phyloP scores from a whole-genome alignment of 2,113 vertebrate genomes.

The Ammospiza nelsoni region DNA sequence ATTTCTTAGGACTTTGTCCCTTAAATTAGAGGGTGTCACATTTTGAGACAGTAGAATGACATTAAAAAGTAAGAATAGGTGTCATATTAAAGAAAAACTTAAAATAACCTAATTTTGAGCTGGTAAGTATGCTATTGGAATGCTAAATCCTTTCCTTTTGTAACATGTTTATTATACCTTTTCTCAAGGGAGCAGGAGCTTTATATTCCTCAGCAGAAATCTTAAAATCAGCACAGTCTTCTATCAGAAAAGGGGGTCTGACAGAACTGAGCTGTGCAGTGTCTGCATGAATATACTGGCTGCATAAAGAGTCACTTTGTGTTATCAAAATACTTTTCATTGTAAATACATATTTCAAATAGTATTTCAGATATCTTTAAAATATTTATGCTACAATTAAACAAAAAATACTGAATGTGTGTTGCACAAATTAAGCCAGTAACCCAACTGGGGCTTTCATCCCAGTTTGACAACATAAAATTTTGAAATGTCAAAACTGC shows the following conservation, averaged over 20 bases:
- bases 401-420: background rate
- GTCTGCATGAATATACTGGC: background rate
- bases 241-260: background rate
- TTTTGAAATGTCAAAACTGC: background rate
- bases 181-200: background rate
- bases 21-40: background rate
- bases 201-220: background rate
- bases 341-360: constrained; percentile 24
- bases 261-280: background rate
- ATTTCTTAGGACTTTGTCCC: background rate
- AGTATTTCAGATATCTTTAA: background rate
- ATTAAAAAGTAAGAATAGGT: background rate
- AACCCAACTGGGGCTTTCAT: constrained; percentile 5
- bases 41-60: background rate
- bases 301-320: background rate
- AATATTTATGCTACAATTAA: constrained; percentile 39
- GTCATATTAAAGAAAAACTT: background rate
- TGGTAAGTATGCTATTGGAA: background rate
- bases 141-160: background rate
- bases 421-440: background rate
- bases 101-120: background rate
- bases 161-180: background rate
- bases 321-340: background rate
- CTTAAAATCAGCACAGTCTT: background rate
- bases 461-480: background rate